These are phyloP conservation scores for Probaryconus sp. DNA, from an alignment of 1,140 invertebrate genomes.

Conservation along the genomic window DNA sequence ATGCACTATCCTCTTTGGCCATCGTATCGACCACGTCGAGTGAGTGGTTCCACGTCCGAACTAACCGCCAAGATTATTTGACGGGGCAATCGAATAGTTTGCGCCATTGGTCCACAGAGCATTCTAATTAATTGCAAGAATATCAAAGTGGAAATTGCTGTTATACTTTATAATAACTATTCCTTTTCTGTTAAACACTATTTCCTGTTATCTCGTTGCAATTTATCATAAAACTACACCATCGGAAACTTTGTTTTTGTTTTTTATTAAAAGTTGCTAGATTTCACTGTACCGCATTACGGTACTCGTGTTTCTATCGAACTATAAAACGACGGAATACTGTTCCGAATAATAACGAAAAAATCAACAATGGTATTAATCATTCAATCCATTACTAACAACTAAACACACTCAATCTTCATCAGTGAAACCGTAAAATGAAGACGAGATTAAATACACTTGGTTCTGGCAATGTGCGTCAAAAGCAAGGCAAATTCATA, in stretches of 20 bases:
- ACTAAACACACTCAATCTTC: slow-evolving; percentile 14
- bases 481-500: slow-evolving; percentile 25
- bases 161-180: slow-evolving; percentile 23
- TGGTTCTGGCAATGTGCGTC: slow-evolving; percentile 3
- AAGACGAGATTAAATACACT: slow-evolving; percentile 35
- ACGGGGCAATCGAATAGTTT: slow-evolving; percentile 40
- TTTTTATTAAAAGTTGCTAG: too few relatives aligned
- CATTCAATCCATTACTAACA: slow-evolving; percentile 23
- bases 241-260: too few relatives aligned
- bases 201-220: slow-evolving; percentile 7
- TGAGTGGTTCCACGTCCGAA: slow-evolving; percentile 44
- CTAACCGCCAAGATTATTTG: slow-evolving; percentile 50
- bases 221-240: too few relatives aligned
- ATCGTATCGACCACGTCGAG: slow-evolving; percentile 47
- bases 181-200: background rate
- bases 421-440: slow-evolving; percentile 29
- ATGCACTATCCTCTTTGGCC: slow-evolving; percentile 71
- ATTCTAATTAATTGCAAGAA: slow-evolving; percentile 48
- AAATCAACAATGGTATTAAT: slow-evolving; percentile 18
- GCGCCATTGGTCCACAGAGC: slow-evolving; percentile 27
- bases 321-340: slow-evolving; percentile 7
- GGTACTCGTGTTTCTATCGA: too few relatives aligned
- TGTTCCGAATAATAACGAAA: slow-evolving; percentile 3
- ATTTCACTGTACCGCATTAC: too few relatives aligned
- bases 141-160: slow-evolving; percentile 20